Conservation (phyloP, 2,797 vertebrate species). For the Acanthis flammea region DNA sequence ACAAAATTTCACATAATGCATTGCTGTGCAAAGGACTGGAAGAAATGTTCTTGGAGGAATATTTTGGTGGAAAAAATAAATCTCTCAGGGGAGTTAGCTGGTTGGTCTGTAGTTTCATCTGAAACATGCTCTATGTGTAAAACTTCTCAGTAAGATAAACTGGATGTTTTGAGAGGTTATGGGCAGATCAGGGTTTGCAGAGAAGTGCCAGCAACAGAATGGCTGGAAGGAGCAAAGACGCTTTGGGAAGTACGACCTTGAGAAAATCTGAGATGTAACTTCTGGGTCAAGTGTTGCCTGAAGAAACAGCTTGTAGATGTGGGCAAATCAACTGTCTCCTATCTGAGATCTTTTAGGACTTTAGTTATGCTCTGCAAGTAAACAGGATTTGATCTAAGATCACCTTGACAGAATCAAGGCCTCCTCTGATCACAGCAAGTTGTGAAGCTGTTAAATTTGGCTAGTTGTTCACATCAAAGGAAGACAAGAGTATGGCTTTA, state of each 20-base stretch:
- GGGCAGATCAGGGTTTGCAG: not conserved
- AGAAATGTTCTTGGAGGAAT: not conserved
- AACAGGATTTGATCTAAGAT: not conserved
- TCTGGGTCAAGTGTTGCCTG: not conserved
- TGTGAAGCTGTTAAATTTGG: not conserved
- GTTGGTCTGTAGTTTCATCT: not conserved
- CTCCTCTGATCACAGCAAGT: not conserved
- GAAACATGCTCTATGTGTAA: not conserved
- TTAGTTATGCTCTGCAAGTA: not conserved
- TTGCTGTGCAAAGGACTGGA: not conserved
- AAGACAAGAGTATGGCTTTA: not conserved
- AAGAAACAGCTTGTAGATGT: not conserved
- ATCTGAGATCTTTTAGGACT: not conserved
- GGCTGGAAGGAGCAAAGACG: not conserved
- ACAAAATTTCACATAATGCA: not conserved
- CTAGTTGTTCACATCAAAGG: not conserved
- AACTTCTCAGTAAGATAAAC: not conserved
- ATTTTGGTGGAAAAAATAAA: not conserved
- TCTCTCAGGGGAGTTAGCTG: not conserved
- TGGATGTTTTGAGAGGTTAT: not conserved
- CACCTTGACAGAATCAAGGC: not conserved
- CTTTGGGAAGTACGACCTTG: not conserved
- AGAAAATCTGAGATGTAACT: not conserved
- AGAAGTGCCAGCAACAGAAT: not conserved
- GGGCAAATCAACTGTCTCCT: not conserved